phyloP scores from a whole-genome alignment of 2,888 invertebrate species.

The Celastrina argiolus region DNA sequence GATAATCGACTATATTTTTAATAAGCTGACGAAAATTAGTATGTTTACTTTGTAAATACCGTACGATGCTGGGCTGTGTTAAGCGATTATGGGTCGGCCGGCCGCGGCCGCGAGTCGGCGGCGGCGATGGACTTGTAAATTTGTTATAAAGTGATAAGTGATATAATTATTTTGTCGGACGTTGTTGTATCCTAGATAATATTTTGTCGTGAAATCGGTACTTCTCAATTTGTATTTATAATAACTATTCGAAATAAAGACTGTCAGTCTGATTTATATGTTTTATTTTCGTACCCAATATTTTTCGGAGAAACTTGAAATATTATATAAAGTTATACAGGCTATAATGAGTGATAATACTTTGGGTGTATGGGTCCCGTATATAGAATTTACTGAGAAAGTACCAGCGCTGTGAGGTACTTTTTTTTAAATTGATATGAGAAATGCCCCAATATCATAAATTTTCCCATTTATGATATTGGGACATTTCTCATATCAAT shows the following conservation, averaged over 20 bases:
- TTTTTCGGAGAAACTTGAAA: neutral
- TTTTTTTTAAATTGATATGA: no score
- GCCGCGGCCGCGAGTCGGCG: slow-evolving; percentile 27
- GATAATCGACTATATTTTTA: slow-evolving; percentile 19
- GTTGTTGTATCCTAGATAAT: slow-evolving; percentile 67
- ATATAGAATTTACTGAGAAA: no score
- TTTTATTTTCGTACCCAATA: slow-evolving; percentile 38
- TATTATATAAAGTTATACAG: neutral
- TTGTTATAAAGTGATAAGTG: slow-evolving; percentile 71
- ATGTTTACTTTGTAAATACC: slow-evolving; percentile 18
- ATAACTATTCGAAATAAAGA: slow-evolving; percentile 72
- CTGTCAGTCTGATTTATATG: slow-evolving; percentile 60
- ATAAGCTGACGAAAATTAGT: slow-evolving; percentile 9
- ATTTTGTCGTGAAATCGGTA: slow-evolving; percentile 75
- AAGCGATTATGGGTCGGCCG: slow-evolving; percentile 19
- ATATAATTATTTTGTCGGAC: slow-evolving; percentile 68
- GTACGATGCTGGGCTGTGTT: slow-evolving; percentile 14
- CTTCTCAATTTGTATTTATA: slow-evolving; percentile 78
- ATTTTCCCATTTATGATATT: no score
- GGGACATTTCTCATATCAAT: no score
- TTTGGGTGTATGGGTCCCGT: no score
- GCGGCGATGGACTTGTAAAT: slow-evolving; percentile 52
- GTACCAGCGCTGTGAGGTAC: no score
- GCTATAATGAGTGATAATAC: no score
- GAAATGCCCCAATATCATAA: no score